A percentile compares a stretch with the other conserved stretches of the same genome.
phyloP scores from a whole-genome alignment of 1,140 invertebrate species.

The Gonioctena quinquepunctata region DNA sequence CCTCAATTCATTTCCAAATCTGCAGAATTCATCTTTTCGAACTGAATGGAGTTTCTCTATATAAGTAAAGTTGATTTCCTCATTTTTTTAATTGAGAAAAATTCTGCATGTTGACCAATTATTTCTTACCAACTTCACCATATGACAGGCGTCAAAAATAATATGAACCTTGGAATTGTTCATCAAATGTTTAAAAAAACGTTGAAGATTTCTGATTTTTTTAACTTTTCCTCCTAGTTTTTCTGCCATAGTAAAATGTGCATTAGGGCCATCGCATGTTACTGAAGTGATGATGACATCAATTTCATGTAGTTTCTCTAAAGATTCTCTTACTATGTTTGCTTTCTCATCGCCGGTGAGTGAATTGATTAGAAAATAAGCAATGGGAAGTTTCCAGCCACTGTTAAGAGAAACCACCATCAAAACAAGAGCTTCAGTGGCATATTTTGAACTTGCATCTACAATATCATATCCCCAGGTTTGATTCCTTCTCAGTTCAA shows the following conservation, averaged over 20 bases:
- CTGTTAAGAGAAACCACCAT: conserved; percentile 43
- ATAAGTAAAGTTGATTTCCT: background rate
- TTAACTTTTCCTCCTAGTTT: conserved; percentile 5
- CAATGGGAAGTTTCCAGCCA: conserved; percentile 45
- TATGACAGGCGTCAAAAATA: conserved; percentile 18
- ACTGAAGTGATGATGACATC: conserved; percentile 27
- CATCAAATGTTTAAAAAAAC: conserved; percentile 5
- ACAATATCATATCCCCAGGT: conserved; percentile 31
- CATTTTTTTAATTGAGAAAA: conserved; percentile 33
- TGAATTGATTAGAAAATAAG: conserved; percentile 36
- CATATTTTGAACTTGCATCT: conserved; percentile 31
- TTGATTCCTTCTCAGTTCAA: conserved; percentile 35
- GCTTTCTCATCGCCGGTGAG: conserved; percentile 27
- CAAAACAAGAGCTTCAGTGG: conserved; percentile 42
- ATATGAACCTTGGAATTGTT: background rate
- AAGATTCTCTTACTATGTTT: conserved; percentile 27
- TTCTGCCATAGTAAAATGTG: conserved; percentile 30
- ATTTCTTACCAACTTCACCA: conserved; percentile 12
- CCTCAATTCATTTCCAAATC: background rate
- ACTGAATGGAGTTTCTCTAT: background rate
- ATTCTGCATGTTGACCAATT: conserved; percentile 39
- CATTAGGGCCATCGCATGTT: conserved; percentile 36
- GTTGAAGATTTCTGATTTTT: background rate
- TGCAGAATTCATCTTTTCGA: background rate
- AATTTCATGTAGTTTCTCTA: conserved; percentile 24